Evolutionary conservation across 2,888 invertebrate species (phyloP).

Genomic region (Tenthredo notha): DNA sequence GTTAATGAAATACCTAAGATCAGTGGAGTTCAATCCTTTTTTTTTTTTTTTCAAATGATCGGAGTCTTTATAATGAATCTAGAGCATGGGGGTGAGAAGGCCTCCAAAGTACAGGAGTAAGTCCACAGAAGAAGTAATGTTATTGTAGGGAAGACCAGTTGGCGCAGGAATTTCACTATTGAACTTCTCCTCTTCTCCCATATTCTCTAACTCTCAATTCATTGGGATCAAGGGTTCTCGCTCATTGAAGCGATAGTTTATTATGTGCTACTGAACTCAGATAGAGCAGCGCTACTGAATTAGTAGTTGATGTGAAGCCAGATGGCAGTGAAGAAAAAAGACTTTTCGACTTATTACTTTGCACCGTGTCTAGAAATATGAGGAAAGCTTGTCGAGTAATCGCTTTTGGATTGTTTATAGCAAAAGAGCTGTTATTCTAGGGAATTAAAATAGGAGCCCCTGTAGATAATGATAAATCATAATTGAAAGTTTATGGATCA

Average conservation of each 20-base stretch:
- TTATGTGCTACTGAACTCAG: background rate
- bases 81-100: background rate
- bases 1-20: background rate
- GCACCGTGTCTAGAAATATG: background rate
- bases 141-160: background rate
- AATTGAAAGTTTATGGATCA: background rate
- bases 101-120: background rate
- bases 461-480: background rate
- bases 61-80: background rate
- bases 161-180: background rate
- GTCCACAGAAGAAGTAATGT: background rate
- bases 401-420: background rate
- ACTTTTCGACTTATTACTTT: background rate
- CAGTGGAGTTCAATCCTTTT: background rate
- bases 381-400: background rate
- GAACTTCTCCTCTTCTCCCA: background rate
- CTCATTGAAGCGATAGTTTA: background rate
- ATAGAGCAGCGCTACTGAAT: background rate
- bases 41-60: background rate
- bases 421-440: background rate
- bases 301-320: background rate
- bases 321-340: background rate
- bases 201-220: background rate
- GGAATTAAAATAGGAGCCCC: background rate
- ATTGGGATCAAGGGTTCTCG: background rate